Evolutionary conservation across 2,888 invertebrate species (phyloP).

Genomic region (Philereme vetulata): DNA sequence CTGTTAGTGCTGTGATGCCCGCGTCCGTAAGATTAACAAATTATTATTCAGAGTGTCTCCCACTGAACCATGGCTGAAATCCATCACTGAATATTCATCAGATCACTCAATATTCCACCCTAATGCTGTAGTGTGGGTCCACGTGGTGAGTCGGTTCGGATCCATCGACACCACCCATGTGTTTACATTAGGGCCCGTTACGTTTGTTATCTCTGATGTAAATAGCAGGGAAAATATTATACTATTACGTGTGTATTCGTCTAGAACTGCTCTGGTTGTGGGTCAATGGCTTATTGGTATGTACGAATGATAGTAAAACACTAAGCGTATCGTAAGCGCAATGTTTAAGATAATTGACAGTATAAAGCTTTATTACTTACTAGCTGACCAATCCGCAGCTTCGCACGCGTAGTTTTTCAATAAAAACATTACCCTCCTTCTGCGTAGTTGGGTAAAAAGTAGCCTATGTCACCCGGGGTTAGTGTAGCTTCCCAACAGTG

Average conservation of each 20-base stretch:
- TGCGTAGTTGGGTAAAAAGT: too few relatives aligned
- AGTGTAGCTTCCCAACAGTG: too few relatives aligned
- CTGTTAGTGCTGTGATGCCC: too few relatives aligned
- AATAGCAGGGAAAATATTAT: constrained; percentile 34
- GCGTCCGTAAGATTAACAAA: too few relatives aligned
- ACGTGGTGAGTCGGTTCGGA: constrained; percentile 44
- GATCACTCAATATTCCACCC: constrained; percentile 8
- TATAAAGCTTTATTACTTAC: too few relatives aligned
- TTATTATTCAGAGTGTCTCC: too few relatives aligned
- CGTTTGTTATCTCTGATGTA: constrained; percentile 49
- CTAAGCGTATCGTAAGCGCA: neutral
- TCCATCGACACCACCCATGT: constrained; percentile 53
- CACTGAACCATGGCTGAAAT: neutral
- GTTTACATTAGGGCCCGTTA: constrained; percentile 54
- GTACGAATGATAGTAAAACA: neutral
- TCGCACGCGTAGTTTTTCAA: too few relatives aligned
- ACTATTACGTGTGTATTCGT: constrained; percentile 23
- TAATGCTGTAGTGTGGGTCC: constrained; percentile 3
- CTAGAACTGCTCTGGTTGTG: constrained; percentile 19
- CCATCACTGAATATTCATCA: constrained; percentile 18
- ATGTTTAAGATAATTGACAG: neutral
- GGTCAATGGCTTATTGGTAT: constrained; percentile 32
- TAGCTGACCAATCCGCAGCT: too few relatives aligned
- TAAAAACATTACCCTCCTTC: too few relatives aligned
- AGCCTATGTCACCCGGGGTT: too few relatives aligned